These are phyloP conservation scores for Mesoclemmys tuberculata DNA, from an alignment of 2,113 vertebrate genomes.

Conservation along the genomic window DNA sequence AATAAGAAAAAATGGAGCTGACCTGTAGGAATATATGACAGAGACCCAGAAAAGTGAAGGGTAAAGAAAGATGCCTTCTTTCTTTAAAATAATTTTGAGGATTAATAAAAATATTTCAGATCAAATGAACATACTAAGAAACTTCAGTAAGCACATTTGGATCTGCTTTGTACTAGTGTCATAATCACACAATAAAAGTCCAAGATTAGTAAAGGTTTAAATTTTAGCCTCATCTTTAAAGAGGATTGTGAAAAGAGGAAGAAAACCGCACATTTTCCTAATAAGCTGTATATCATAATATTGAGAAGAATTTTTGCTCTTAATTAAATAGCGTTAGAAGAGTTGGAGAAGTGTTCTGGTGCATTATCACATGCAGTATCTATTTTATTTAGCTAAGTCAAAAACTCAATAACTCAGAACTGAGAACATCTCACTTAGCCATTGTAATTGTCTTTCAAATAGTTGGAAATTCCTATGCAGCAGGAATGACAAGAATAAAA, in stretches of 20 bases:
- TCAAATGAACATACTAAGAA: background rate
- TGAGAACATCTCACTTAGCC: background rate
- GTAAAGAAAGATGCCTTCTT: background rate
- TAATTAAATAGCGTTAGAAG: background rate
- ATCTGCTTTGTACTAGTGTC: background rate
- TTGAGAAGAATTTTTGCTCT: background rate
- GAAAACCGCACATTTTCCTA: background rate
- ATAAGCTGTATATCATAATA: background rate
- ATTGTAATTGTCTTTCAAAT: slow-evolving; percentile 11
- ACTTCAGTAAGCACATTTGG: background rate
- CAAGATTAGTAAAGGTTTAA: background rate
- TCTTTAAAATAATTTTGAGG: background rate
- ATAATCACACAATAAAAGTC: background rate
- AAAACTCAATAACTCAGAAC: background rate
- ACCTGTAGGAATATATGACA: background rate
- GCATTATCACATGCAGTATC: background rate
- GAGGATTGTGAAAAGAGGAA: background rate
- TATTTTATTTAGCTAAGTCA: background rate
- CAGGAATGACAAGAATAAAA: slow-evolving; percentile 10
- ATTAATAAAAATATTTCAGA: background rate
- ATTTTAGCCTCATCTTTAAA: slow-evolving; percentile 7
- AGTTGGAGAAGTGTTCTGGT: background rate
- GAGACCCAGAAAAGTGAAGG: background rate
- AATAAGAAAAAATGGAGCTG: background rate
- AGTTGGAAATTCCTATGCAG: slow-evolving; percentile 5